phyloP scores from a whole-genome alignment of 2,797 vertebrate genomes.

The Graptemys geographica region DNA sequence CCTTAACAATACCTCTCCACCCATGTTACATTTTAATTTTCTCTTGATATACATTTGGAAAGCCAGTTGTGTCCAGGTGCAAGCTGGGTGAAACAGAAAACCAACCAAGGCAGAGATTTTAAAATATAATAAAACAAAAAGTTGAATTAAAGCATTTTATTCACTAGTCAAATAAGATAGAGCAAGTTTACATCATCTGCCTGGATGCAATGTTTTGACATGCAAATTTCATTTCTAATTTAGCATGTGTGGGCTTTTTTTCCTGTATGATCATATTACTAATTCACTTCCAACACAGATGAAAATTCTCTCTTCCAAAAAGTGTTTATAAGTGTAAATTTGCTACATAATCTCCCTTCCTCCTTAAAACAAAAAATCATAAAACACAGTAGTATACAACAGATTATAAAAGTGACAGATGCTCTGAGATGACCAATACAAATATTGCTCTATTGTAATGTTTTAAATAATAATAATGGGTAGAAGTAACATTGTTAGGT shows the following conservation, averaged over 20 bases:
- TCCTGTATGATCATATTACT: constrained; percentile 30
- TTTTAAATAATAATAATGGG: not conserved
- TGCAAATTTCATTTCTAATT: constrained; percentile 55
- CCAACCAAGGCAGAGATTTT: not conserved
- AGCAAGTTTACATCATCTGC: constrained; percentile 56
- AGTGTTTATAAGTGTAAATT: not conserved
- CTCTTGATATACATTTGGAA: not conserved
- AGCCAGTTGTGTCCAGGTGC: not conserved
- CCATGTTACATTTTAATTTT: not conserved
- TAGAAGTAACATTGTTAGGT: not conserved
- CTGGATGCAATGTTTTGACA: constrained; percentile 48
- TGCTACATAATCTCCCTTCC: not conserved
- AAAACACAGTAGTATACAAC: not conserved
- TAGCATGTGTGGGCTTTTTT: not conserved
- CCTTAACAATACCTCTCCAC: not conserved
- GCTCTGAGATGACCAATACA: not conserved
- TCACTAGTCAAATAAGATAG: constrained; percentile 2
- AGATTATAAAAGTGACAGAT: not conserved
- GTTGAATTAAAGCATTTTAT: not conserved
- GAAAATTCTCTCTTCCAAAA: not conserved
- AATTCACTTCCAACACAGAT: constrained; percentile 55
- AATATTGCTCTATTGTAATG: not conserved
- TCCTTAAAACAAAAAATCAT: not conserved
- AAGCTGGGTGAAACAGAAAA: not conserved
- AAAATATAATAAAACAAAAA: constrained; percentile 1